Base-by-base conservation (phyloP, 2,113 vertebrate species). In the Elanus axillaris region DNA sequence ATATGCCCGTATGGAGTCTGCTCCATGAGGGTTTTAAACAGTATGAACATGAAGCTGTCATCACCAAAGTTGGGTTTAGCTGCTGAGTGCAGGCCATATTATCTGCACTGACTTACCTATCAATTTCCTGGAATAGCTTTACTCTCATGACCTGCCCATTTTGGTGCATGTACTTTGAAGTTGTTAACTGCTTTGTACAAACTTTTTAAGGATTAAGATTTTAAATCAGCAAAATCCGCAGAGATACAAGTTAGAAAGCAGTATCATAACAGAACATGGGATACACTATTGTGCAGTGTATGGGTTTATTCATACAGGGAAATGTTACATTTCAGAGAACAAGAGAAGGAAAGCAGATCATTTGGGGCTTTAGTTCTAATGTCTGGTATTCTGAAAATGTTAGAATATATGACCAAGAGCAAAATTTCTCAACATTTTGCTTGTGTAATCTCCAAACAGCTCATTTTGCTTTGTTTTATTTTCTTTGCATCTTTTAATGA, bases 31-130 rank as follows among this genome's bases (percentile, higher is more conserved):
- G 3, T 87, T 91, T 89, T 74, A 75, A 82, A 38, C 4, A 19
- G 21, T 18, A 42, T n/a, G 17, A 72, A 43, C 17, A 14, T 66
- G 23, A 60, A 43, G 13, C 22, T 50, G 32, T 48, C 34, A 22
- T 85, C 23, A 48, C 16, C 29, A 21, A 22, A 26, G 56, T 56
- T 3, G 3, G 16, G 10, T 63, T 88, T 88, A 90, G 32, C 11
- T 75, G 10, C 34, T 16, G 4, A 62, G 18, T 20, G 5, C 34
- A 22, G 38, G 9, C 47, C 0, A 0, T 60, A 3, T 79, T 53
- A 6, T 21, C 19, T 58, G 38, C 3, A 3, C 40, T 86, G 43
- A 47, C 16, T 72, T 72, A 52, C 11, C 6, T 73, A 5, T 53
- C 15, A 34, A 0, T 85, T 73, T 72, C 23, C 22, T 86, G 66